Conservation (phyloP, 2,888 invertebrate species). For the Hypomecis atomaria region DNA sequence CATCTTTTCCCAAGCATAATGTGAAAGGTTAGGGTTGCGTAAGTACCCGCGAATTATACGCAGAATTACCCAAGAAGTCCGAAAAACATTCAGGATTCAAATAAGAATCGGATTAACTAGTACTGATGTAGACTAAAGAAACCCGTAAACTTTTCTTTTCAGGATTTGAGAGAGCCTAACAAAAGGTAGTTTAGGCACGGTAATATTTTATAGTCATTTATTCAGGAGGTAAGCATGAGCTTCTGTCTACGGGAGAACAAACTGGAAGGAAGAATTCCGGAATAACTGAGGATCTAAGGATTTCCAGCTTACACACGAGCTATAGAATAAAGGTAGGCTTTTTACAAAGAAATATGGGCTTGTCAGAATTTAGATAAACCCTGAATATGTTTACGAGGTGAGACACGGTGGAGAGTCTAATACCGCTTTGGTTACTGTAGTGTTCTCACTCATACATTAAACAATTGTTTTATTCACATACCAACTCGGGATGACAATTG, state of each 20-base stretch:
- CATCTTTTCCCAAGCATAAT: slow-evolving; percentile 16
- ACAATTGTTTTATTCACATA: too few species aligned
- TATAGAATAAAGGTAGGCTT: slow-evolving; percentile 33
- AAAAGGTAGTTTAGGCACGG: slow-evolving; percentile 46
- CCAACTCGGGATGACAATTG: too few species aligned
- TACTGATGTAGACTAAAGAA: slow-evolving; percentile 45
- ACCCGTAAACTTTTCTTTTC: slow-evolving; percentile 43
- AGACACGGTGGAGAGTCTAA: too few species aligned
- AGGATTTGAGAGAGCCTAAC: slow-evolving; percentile 42
- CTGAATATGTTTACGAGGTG: neutral
- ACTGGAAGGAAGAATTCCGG: slow-evolving; percentile 41
- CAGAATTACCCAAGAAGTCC: slow-evolving; percentile 32
- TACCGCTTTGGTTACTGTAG: too few species aligned
- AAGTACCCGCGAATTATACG: slow-evolving; percentile 50
- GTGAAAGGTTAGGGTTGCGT: slow-evolving; percentile 46
- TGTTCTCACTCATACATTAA: too few species aligned
- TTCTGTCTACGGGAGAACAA: slow-evolving; percentile 34
- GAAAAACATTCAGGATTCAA: slow-evolving; percentile 24
- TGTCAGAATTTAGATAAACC: slow-evolving; percentile 10
- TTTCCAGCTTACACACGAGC: slow-evolving; percentile 38
- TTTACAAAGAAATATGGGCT: slow-evolving; percentile 15
- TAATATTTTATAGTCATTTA: slow-evolving; percentile 52
- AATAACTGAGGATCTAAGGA: slow-evolving; percentile 35
- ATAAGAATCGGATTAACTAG: slow-evolving; percentile 51
- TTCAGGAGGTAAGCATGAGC: slow-evolving; percentile 47